Evolutionary conservation across 2,888 invertebrate species (phyloP).

Genomic region (Slavum lentiscoides): DNA sequence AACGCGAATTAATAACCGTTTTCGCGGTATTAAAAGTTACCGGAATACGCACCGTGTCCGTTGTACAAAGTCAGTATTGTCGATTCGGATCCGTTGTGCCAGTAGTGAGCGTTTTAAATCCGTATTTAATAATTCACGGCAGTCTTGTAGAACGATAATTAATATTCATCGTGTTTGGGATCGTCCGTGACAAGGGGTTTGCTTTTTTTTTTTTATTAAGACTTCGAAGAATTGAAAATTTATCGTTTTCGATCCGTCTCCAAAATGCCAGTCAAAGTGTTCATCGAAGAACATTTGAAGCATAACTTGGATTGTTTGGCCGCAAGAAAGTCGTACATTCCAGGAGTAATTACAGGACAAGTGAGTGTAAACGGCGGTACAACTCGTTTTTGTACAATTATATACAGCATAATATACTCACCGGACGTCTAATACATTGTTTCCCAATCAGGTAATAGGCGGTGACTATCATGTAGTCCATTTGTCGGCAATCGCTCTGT

Average conservation of each 20-base stretch:
- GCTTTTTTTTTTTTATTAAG: not conserved
- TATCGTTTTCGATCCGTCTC: not conserved
- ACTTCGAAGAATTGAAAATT: constrained; percentile 3
- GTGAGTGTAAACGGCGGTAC: not conserved
- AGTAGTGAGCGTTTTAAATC: too few relatives aligned
- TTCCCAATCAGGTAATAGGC: constrained; percentile 26
- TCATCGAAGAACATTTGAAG: constrained; percentile 40
- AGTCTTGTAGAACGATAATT: too few relatives aligned
- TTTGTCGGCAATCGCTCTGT: constrained; percentile 26
- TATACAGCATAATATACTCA: too few relatives aligned
- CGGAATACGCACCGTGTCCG: too few relatives aligned
- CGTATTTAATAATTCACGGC: too few relatives aligned
- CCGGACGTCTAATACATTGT: not conserved
- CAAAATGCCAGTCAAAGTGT: constrained; percentile 37
- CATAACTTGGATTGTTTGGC: constrained; percentile 5
- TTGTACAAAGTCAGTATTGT: too few relatives aligned
- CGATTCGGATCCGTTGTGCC: too few relatives aligned
- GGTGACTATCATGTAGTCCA: constrained; percentile 40
- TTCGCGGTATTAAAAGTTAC: too few relatives aligned
- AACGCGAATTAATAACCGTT: too few relatives aligned
- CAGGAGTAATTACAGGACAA: constrained; percentile 44
- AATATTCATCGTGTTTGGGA: too few relatives aligned
- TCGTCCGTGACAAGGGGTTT: too few relatives aligned
- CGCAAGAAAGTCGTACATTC: constrained; percentile 13
- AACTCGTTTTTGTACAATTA: too few relatives aligned